Evolutionary conservation across 1,140 invertebrate species (phyloP), one percentile per base, ranked within the genome.

Genomic region (Cydia strobilella): DNA sequence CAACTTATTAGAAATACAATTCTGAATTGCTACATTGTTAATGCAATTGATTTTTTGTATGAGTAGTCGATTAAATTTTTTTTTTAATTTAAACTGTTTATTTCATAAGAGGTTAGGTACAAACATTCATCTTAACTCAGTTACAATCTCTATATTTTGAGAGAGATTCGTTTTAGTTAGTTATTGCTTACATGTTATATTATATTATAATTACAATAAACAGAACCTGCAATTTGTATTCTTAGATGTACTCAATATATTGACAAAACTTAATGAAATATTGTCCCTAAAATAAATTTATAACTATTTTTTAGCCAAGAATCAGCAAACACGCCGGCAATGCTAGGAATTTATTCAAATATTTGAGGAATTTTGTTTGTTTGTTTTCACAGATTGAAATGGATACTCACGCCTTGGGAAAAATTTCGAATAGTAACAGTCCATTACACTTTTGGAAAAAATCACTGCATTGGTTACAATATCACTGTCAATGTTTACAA

Each of bases 361-460:
- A 91, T 90, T 86, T 75, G 42, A 66, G 42, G 62, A 65, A 75
- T 75, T 75, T 65, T 89, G 84, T 86, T 89, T 92, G 87, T 90
- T 90, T 89, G 84, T 88, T 85, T 83, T 88, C 76, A 82, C 77
- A 82, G 80, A 84, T 77, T 82, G 66, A 78, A 85, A 84, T 84
- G 87, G 87, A 88, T 91, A 93, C 92, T 93, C 87, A 93, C 92
- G 91, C 86, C 91, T 93, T 77, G 91, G 91, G 82, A 91, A 93
- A 92, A 93, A 93, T 86, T 93, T 93, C 39, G 92, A 92, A 83
- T 92, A 93, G 90, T 93, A 93, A 90, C 93, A 93, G 92, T 93
- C 93, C 93, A 93, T 93, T 80, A 85, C 90, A 90, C 87, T 81
- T 73, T 77, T 80, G 82, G 80, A 83, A 79, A 84, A 88, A 85